Percentiles rank a stretch among this genome's conserved stretches.
Evolutionary conservation across 1,140 invertebrate species (phyloP).

Genomic region (Charaxes varanes): DNA sequence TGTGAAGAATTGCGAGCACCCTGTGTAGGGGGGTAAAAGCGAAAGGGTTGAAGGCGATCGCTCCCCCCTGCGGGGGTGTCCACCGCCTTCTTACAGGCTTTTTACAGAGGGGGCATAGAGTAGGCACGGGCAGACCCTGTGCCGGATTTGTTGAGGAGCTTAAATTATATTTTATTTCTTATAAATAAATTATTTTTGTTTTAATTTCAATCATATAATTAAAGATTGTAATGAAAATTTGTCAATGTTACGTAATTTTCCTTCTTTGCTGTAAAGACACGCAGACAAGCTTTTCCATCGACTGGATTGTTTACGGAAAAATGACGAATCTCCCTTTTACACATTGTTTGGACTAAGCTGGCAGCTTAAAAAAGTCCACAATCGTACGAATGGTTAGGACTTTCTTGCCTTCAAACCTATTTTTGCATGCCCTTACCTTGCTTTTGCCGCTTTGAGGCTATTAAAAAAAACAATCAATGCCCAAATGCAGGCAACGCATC

Average conservation of each 20-base stretch:
- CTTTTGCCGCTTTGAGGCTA: too few relatives aligned
- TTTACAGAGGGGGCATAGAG: constrained; percentile 66
- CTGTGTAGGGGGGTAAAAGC: constrained; percentile 66
- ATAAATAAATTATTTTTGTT: constrained; percentile 1
- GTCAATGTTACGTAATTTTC: background rate
- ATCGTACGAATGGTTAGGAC: too few relatives aligned
- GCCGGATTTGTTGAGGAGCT: constrained; percentile 17
- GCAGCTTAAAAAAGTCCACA: too few relatives aligned
- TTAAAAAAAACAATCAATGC: too few relatives aligned
- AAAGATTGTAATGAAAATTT: background rate
- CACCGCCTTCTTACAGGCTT: constrained; percentile 72
- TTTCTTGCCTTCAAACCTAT: too few relatives aligned
- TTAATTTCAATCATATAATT: background rate
- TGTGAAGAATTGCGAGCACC: constrained; percentile 30
- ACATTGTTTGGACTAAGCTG: too few relatives aligned
- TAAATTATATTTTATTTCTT: constrained; percentile 3
- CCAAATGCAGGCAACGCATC: too few relatives aligned
- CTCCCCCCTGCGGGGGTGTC: constrained; percentile 55
- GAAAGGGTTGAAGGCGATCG: constrained; percentile 72
- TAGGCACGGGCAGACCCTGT: constrained; percentile 46
- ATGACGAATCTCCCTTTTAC: too few relatives aligned
- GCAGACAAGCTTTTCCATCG: too few relatives aligned
- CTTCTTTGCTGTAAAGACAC: too few relatives aligned
- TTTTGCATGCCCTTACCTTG: too few relatives aligned
- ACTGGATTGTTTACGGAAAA: too few relatives aligned